These are phyloP conservation scores for Phacellophora camtschatica DNA, from an alignment of 30 jellyfish, hydroid and myxozoan species.

Conservation along the genomic window DNA sequence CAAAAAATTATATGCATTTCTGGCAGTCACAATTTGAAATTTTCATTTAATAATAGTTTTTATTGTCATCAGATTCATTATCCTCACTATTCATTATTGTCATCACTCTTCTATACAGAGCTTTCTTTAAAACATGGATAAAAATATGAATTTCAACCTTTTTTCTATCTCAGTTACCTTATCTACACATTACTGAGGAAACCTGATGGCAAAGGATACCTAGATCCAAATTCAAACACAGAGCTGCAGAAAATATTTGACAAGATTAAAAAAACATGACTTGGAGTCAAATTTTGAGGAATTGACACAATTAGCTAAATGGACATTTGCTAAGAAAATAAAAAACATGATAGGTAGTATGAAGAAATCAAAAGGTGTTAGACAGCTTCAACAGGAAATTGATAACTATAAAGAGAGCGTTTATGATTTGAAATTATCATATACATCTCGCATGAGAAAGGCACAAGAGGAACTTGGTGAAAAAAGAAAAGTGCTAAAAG, in stretches of 20 bases:
- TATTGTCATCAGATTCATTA: neutral
- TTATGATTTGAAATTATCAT: neutral
- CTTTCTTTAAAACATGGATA: too few species aligned
- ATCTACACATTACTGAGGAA: neutral
- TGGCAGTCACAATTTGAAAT: neutral
- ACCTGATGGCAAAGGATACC: neutral
- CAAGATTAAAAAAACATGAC: too few species aligned
- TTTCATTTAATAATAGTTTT: neutral
- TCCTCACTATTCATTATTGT: neutral
- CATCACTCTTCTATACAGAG: neutral
- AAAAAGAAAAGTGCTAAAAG: neutral
- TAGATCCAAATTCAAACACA: neutral
- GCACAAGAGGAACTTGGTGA: neutral
- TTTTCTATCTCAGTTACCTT: neutral
- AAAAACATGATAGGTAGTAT: neutral
- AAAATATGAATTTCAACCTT: neutral
- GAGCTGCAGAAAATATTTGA: neutral
- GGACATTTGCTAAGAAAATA: neutral
- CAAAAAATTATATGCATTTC: neutral
- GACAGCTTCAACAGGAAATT: neutral
- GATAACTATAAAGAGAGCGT: neutral
- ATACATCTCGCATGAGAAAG: neutral
- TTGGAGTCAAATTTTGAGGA: neutral
- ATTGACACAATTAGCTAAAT: neutral
- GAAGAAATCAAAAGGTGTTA: neutral